These are phyloP conservation scores for Leiothrix lutea DNA, from an alignment of 2,113 vertebrate species.

Conservation along the genomic window DNA sequence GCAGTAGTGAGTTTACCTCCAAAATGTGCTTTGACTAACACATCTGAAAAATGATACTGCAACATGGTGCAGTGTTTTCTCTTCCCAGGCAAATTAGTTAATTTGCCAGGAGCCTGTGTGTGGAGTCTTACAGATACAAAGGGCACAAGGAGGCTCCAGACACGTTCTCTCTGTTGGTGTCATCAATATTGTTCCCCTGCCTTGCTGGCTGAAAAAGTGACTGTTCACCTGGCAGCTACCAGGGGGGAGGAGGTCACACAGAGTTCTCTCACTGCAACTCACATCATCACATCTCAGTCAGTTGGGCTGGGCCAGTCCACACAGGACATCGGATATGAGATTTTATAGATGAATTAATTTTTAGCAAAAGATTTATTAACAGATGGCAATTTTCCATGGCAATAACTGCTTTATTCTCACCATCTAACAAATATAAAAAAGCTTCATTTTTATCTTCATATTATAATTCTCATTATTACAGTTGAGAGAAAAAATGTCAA, in stretches of 20 bases:
- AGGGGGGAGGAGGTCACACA: neutral
- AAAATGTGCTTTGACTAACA: neutral
- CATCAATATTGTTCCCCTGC: neutral
- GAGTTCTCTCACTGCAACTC: neutral
- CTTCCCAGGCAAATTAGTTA: neutral
- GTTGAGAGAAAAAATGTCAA: neutral
- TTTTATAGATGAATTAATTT: neutral
- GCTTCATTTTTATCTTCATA: neutral
- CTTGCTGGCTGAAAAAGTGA: neutral
- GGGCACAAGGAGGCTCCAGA: neutral
- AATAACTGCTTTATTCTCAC: neutral
- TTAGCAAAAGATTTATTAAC: neutral
- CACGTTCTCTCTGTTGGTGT: neutral
- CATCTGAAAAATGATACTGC: neutral
- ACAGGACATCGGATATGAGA: neutral
- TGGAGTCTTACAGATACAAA: neutral
- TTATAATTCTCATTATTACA: neutral
- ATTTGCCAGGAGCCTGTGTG: neutral
- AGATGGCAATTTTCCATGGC: neutral
- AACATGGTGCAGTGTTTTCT: fast-evolving
- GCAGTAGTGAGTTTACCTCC: neutral
- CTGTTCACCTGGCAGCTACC: neutral
- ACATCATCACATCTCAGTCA: neutral
- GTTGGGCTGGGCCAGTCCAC: neutral
- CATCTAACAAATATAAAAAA: neutral